These are phyloP conservation scores for Drosophila arawakana DNA, from an alignment of 1,140 invertebrate species.

Conservation along the genomic window DNA sequence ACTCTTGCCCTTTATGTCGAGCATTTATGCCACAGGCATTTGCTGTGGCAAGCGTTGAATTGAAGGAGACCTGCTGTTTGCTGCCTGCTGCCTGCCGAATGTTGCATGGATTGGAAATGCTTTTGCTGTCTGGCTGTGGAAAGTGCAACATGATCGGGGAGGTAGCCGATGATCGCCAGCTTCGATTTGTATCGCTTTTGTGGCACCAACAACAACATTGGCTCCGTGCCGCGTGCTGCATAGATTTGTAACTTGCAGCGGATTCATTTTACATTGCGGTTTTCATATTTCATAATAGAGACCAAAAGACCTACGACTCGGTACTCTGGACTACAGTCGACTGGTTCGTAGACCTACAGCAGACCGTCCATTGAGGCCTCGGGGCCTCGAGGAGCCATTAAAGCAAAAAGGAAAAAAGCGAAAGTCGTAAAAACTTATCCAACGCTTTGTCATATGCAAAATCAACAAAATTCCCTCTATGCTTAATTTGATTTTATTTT, in stretches of 20 bases:
- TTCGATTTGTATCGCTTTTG: constrained; percentile 78
- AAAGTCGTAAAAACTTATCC: constrained; percentile 72
- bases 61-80: constrained; percentile 41
- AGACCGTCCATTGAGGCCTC: constrained; percentile 34
- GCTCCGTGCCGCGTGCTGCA: constrained; percentile 69
- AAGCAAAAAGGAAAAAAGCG: constrained; percentile 53
- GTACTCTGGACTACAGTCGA: constrained; percentile 3
- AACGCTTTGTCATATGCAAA: constrained; percentile 75
- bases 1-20: constrained; percentile 82
- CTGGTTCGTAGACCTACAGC: constrained; percentile 65
- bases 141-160: constrained; percentile 74
- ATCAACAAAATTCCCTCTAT: constrained; percentile 52
- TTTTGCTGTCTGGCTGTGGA: constrained; percentile 49
- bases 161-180: constrained; percentile 64
- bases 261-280: constrained; percentile 63
- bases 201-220: constrained; percentile 23
- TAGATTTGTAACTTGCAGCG: constrained; percentile 67
- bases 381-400: constrained; percentile 55
- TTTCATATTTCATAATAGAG: constrained; percentile 76
- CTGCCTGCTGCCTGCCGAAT: constrained; percentile 27
- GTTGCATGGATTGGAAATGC: constrained; percentile 54
- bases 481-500: constrained; percentile 72
- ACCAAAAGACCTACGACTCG: constrained; percentile 3
- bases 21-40: constrained; percentile 73
- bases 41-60: constrained; percentile 41